These are phyloP conservation scores for Artemia franciscana DNA, from an alignment of 1,140 invertebrate species.

Conservation along the genomic window DNA sequence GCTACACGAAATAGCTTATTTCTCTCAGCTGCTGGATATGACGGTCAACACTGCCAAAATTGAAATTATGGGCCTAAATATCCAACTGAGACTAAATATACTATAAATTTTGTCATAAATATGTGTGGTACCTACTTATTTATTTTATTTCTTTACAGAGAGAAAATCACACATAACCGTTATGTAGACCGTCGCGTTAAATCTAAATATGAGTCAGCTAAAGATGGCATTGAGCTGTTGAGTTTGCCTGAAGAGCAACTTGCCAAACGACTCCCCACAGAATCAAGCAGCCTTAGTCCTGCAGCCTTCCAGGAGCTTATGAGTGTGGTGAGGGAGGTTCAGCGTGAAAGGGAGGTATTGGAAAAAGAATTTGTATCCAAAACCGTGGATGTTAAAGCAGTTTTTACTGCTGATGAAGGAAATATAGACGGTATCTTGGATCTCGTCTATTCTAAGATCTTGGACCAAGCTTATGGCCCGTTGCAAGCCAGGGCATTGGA, in stretches of 20 bases:
- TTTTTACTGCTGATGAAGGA: slow-evolving; percentile 52
- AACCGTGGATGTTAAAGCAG: slow-evolving; percentile 57
- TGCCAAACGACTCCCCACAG: slow-evolving; percentile 28
- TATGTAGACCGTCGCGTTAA: slow-evolving; percentile 49
- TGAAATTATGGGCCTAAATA: too few species aligned
- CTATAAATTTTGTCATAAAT: too few species aligned
- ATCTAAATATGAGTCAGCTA: slow-evolving; percentile 59
- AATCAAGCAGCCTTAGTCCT: slow-evolving; percentile 28
- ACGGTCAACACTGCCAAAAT: too few species aligned
- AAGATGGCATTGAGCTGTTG: slow-evolving; percentile 54
- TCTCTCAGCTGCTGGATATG: too few species aligned
- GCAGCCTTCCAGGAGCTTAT: slow-evolving; percentile 48
- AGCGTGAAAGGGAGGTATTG: slow-evolving; percentile 64
- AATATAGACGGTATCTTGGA: slow-evolving; percentile 67
- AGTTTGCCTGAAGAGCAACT: slow-evolving; percentile 43
- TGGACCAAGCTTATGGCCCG: slow-evolving; percentile 54
- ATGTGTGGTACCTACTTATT: too few species aligned
- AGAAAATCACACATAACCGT: slow-evolving; percentile 73
- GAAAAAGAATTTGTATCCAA: slow-evolving; percentile 65
- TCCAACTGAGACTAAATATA: too few species aligned
- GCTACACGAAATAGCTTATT: too few species aligned
- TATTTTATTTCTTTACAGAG: slow-evolving; percentile 5
- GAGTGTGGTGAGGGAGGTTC: slow-evolving; percentile 68
- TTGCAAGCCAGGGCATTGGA: slow-evolving; percentile 55
- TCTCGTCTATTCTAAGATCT: slow-evolving; percentile 42